A percentile compares a stretch with the other conserved stretches of the same genome.
Evolutionary conservation across 2,797 vertebrate genomes (phyloP).

Genomic region (Erithacus rubecula): DNA sequence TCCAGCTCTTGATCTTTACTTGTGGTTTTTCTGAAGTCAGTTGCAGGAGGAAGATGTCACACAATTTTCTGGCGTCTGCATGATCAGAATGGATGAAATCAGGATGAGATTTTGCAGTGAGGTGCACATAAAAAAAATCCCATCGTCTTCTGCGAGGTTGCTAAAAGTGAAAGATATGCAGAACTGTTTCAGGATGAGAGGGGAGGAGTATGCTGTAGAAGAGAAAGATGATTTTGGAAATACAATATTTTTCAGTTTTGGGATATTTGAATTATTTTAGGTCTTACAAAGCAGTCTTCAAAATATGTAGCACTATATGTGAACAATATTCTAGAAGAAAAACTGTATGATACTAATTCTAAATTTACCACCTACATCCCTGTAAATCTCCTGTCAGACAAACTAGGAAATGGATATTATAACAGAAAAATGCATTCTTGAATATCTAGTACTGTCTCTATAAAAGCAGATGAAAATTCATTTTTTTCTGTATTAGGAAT

Average conservation of each 20-base stretch:
- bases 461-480: neutral
- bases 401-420: neutral
- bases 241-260: neutral
- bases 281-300: neutral
- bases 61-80: neutral
- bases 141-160: neutral
- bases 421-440: neutral
- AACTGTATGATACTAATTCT: neutral
- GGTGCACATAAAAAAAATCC: neutral
- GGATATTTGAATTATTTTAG: neutral
- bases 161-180: neutral
- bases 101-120: neutral
- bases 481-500: neutral
- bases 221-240: neutral
- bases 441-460: neutral
- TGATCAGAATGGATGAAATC: neutral
- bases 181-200: neutral
- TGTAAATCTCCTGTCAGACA: neutral
- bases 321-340: neutral
- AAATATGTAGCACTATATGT: neutral
- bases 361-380: neutral
- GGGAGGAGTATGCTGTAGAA: neutral
- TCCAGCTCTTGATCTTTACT: neutral
- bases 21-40: neutral
- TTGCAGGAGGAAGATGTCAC: neutral